Conservation (phyloP, 2,888 invertebrate species). For the Gandaritis pyraliata region DNA sequence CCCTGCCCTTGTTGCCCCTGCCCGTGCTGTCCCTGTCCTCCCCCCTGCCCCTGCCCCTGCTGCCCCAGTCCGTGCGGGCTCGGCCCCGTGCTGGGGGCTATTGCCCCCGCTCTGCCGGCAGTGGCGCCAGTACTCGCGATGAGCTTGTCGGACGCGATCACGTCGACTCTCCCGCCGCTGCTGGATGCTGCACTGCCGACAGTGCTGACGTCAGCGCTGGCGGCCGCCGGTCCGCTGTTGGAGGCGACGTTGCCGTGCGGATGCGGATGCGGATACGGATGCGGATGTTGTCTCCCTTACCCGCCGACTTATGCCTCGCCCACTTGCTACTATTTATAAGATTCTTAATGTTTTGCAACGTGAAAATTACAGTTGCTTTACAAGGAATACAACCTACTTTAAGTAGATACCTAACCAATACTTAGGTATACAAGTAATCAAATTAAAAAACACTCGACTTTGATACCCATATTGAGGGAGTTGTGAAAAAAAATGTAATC, state of each 20-base stretch:
- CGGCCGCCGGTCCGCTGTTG: slow-evolving; percentile 56
- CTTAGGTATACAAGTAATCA: too few relatives aligned
- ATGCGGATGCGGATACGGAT: neutral
- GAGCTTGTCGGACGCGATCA: slow-evolving; percentile 48
- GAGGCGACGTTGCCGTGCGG: slow-evolving; percentile 46
- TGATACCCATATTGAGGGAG: too few relatives aligned
- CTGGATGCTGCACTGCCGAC: slow-evolving; percentile 59
- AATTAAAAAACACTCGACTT: too few relatives aligned
- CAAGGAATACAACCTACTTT: too few relatives aligned
- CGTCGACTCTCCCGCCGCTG: slow-evolving; percentile 49
- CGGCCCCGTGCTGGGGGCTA: slow-evolving; percentile 39
- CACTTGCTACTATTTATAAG: slow-evolving; percentile 15
- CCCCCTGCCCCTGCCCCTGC: slow-evolving; percentile 14
- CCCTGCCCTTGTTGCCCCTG: slow-evolving; percentile 34
- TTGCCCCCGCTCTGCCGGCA: slow-evolving; percentile 49
- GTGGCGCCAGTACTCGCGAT: slow-evolving; percentile 49
- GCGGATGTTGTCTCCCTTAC: slow-evolving; percentile 5
- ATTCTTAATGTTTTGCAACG: too few relatives aligned
- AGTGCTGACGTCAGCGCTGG: slow-evolving; percentile 57
- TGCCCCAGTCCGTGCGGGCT: slow-evolving; percentile 24
- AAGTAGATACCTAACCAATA: too few relatives aligned
- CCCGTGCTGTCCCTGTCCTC: slow-evolving; percentile 30
- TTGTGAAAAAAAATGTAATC: too few relatives aligned
- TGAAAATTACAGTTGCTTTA: too few relatives aligned
- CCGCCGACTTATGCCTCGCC: slow-evolving; percentile 43